phyloP scores from a whole-genome alignment of 2,797 vertebrate genomes.

The Amblyopsis hoosieri region DNA sequence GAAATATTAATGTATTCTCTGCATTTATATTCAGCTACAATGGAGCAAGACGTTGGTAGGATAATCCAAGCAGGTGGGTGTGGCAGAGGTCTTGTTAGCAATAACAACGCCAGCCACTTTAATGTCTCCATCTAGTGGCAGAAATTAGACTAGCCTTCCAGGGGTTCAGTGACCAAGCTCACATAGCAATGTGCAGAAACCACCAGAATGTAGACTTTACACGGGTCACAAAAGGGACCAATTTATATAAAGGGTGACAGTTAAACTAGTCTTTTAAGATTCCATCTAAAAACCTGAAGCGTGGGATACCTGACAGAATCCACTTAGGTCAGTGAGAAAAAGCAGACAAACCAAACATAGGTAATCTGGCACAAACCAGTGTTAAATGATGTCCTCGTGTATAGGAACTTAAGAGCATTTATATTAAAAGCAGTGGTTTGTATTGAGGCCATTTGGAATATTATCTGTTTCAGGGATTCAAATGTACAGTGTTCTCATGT shows the following conservation, averaged over 20 bases:
- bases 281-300: neutral
- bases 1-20: conserved; percentile 4
- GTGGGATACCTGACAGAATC: neutral
- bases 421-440: neutral
- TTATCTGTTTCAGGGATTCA: too few relatives aligned
- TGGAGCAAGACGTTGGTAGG: conserved; percentile 42
- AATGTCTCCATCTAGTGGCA: conserved; percentile 60
- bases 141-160: neutral
- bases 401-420: conserved; percentile 6
- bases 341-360: conserved; percentile 5
- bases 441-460: neutral
- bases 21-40: conserved; percentile 42
- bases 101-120: conserved; percentile 20
- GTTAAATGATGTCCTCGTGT: neutral
- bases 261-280: neutral
- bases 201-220: too few relatives aligned
- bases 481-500: too few relatives aligned
- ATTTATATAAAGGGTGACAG: neutral
- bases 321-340: conserved; percentile 16
- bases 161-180: neutral
- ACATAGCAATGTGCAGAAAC: too few relatives aligned
- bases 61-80: conserved; percentile 62
- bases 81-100: conserved; percentile 49
- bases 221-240: too few relatives aligned
- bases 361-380: neutral